Base-by-base conservation (phyloP, 2,797 vertebrate species). In the Synaphobranchus kaupii region DNA sequence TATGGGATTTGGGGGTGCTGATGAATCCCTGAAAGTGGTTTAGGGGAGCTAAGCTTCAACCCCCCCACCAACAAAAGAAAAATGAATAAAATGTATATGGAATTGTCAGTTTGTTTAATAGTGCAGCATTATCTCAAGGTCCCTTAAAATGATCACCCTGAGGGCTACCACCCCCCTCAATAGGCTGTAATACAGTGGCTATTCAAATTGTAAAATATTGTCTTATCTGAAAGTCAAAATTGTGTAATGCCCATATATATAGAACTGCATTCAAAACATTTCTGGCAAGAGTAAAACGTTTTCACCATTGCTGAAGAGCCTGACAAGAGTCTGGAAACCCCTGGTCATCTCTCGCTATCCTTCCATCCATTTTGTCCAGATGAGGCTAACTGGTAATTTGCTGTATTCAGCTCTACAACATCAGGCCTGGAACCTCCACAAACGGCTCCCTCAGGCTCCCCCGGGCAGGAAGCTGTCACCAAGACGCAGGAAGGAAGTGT, bases 401-500 rank as follows among this genome's bases (percentile, higher is more conserved):
- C 80, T 68, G 48, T 10, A 10, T 44, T 48, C 28, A 31, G 60
- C 80, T 34, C 71, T 87, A 10, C 13, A n/a, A 39, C 83, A 47
- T 92, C 90, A 31, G 93, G 89, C 90, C 91, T 87, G 31, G 90
- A 92, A 89, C 92, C 89, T 88, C 34, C n/a, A 68, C 90, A 89
- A 92, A 93, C 90, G 92, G 88, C 90, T 93, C 93, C 93, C 93
- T 89, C 80, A 88, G 93, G 93, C 58, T 78, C 84, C 66, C 73
- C 25, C 60, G 95, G 95, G 96, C 97, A 97, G 97, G 97, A 98
- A 97, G 97, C 97, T 98, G 96, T 97, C 96, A 96, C 96, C 95
- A 95, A 92, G 95, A 94, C 96, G 96, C 96, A 97, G 97, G 97
- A 97, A 97, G 97, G 97, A 97, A 97, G 96, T 96, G 96, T 95